Percentiles rank a stretch among this genome's conserved stretches.
These are phyloP conservation scores for Equus quagga DNA, from an alignment of 2,113 vertebrate genomes.

Conservation along the genomic window DNA sequence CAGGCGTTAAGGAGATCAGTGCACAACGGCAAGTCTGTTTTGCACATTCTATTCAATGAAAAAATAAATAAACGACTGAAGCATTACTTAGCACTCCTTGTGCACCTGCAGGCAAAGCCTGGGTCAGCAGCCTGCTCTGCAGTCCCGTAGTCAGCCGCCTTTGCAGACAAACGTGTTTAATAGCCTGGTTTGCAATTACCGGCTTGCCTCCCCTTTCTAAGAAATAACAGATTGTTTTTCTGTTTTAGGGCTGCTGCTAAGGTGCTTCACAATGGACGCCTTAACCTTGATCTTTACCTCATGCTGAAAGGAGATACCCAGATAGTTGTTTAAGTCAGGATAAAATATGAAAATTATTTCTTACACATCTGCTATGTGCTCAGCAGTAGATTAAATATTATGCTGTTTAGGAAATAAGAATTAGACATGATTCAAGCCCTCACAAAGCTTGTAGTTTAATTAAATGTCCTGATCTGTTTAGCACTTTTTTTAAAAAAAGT, in stretches of 20 bases:
- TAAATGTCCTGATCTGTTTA: not conserved
- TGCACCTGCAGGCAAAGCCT: not conserved
- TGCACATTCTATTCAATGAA: not conserved
- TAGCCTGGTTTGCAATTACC: not conserved
- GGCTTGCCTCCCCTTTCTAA: not conserved
- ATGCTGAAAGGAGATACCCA: not conserved
- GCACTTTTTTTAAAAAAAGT: not conserved
- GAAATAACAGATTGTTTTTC: not conserved
- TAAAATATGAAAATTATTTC: conserved; percentile 26
- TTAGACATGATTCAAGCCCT: not conserved
- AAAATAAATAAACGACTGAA: not conserved
- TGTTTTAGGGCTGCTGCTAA: not conserved
- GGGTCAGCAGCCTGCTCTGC: not conserved
- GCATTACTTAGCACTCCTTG: not conserved
- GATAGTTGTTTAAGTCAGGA: not conserved
- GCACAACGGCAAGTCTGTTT: not conserved
- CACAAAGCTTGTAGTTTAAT: not conserved
- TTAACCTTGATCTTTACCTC: not conserved
- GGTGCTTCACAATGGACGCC: not conserved
- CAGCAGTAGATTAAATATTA: not conserved
- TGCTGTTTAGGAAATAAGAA: not conserved
- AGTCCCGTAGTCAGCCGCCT: not conserved
- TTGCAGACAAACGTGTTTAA: not conserved
- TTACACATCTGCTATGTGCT: not conserved
- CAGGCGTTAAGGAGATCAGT: not conserved